phyloP scores from a whole-genome alignment of 2,888 invertebrate species.

The Tethea ocularis region DNA sequence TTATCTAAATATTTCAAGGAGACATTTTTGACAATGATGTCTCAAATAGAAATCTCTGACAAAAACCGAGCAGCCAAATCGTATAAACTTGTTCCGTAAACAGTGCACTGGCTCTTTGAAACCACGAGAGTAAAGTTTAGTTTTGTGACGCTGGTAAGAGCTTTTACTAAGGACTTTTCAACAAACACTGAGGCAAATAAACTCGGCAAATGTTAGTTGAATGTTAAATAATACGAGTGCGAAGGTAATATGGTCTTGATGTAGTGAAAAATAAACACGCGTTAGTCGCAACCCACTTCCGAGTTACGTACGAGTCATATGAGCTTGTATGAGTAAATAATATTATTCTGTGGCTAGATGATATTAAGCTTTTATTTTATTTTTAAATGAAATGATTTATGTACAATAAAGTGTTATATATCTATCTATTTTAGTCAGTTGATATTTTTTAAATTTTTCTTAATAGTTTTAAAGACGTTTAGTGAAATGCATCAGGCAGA shows the following conservation, averaged over 20 bases:
- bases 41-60: neutral
- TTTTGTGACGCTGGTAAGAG: slow-evolving; percentile 22
- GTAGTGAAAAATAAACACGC: slow-evolving; percentile 2
- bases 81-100: slow-evolving; percentile 17
- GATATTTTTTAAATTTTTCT: too few species aligned
- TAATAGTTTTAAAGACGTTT: too few species aligned
- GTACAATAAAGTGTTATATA: too few species aligned
- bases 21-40: neutral
- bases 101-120: slow-evolving; percentile 23
- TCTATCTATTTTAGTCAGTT: too few species aligned
- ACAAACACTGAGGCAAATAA: slow-evolving; percentile 19
- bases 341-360: neutral
- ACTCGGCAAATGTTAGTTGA: slow-evolving; percentile 20
- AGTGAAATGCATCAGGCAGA: too few species aligned
- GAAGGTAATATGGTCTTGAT: neutral
- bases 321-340: neutral
- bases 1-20: neutral
- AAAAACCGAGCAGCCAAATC: slow-evolving; percentile 3
- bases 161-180: slow-evolving; percentile 21
- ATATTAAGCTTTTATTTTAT: too few species aligned
- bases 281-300: neutral
- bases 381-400: too few species aligned
- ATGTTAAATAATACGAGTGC: slow-evolving; percentile 18
- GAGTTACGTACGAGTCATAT: neutral
- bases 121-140: slow-evolving; percentile 21